Base-by-base conservation (phyloP, 92 coral and sea anemone species). In the Phenganax stokvisi region DNA sequence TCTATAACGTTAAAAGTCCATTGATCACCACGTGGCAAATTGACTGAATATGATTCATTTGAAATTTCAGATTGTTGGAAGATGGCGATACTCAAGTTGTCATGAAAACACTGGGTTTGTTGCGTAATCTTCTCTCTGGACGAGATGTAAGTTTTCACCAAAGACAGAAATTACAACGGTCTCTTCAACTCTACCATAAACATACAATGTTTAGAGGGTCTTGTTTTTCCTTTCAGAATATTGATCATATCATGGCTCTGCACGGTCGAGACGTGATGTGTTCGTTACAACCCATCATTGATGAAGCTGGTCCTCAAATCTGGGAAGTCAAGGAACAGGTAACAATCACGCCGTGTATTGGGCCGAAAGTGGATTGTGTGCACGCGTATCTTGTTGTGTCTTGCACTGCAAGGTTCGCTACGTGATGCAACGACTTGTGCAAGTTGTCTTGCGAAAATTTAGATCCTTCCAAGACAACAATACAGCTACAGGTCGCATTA, bases 251-350 rank as follows among this genome's bases (percentile, higher is more conserved):
- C 77, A 94, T 94, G 98, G 86, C 85, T 17, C 78, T 94, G 6
- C 94, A 94, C 64, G 98, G 98, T 28, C 54, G 82, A 10, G 91
- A 92, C 54, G 88, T 94, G 28, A 94, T 94, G 97, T 87, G 84
- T 51, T 89, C 92, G 74, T 87, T 94, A 11, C 92, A 86, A 60
- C 97, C 98, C 20, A 94, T 94, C 67, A 89, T 94, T 80, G 97
- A 91, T 52, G 63, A 79, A 79, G 89, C 87, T 69, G 91, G 92
- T 79, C 30, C 87, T 37, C 98, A 89, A 57, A 87, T 91, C n/a
- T 89, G 87, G 17, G 97, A 94, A 37, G 98, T 94, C 76, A 94
- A 94, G 72, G 98, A 94, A 80, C 98, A 94, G 98, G 98, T 94
- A 10, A 47, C 27, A 13, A 55, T n/a, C 56, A 25, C 12, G 13